Evolutionary conservation across 2,113 vertebrate genomes (phyloP).

Genomic region (Solenodon paradoxus): DNA sequence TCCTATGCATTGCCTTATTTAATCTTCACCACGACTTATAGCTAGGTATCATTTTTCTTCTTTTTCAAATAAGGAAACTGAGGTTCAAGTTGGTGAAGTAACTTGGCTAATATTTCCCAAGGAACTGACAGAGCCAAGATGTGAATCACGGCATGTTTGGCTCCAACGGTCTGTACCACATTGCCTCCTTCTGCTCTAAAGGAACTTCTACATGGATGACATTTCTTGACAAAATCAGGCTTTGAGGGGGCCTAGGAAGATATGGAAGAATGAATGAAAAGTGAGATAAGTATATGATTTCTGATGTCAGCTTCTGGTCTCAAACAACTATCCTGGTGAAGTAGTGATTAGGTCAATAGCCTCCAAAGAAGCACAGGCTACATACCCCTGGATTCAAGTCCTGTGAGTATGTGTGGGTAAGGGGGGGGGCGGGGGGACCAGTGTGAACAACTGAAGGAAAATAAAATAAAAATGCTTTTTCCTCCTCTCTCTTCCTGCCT

Average conservation of each 20-base stretch:
- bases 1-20: neutral
- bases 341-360: too few relatives aligned
- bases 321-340: constrained; percentile 16
- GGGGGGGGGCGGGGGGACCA: too few relatives aligned
- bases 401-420: too few relatives aligned
- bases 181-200: neutral
- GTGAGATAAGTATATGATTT: neutral
- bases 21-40: neutral
- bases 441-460: too few relatives aligned
- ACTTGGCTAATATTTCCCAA: neutral
- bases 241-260: neutral
- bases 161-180: neutral
- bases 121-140: neutral
- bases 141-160: neutral
- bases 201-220: neutral
- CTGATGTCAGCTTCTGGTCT: neutral
- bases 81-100: constrained; percentile 6
- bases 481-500: too few relatives aligned
- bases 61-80: constrained; percentile 22
- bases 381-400: too few relatives aligned
- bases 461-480: too few relatives aligned
- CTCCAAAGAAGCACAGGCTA: too few relatives aligned
- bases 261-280: neutral
- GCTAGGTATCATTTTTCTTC: neutral
- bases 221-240: neutral